Conservation (phyloP, 2,797 vertebrate genomes). For the Gephyroberyx darwinii region DNA sequence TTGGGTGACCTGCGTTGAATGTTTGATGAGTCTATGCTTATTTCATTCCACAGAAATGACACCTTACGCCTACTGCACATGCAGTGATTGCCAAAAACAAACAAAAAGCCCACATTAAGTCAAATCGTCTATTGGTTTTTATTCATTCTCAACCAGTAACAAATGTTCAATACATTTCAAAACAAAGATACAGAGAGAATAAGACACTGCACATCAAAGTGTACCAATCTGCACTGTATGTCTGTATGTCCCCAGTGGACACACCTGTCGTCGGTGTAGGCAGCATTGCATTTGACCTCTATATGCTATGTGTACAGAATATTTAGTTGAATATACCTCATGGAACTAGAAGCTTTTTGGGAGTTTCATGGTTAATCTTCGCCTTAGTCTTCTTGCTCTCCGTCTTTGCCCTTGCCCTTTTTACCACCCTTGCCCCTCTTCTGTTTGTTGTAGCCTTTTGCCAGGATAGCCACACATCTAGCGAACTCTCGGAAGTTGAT, state of each 20-base stretch:
- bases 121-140: conserved; percentile 9
- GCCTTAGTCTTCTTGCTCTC: not conserved
- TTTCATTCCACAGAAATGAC: conserved; percentile 29
- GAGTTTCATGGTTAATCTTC: not conserved
- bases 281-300: not conserved
- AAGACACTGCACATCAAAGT: conserved; percentile 2
- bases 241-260: not conserved
- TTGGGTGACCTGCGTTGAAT: conserved; percentile 41
- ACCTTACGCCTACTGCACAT: conserved; percentile 25
- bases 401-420: conserved; percentile 46
- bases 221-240: not conserved
- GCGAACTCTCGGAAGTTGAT: conserved; percentile 80
- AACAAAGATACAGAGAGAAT: not conserved
- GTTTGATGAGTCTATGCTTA: conserved; percentile 43
- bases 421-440: conserved; percentile 63
- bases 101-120: not conserved
- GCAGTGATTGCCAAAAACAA: conserved; percentile 15
- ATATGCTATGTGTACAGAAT: not conserved
- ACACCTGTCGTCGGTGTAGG: not conserved
- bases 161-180: not conserved
- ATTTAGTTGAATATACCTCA: not conserved
- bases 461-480: conserved; percentile 66
- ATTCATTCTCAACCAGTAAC: conserved; percentile 30
- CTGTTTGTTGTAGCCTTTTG: conserved; percentile 65
- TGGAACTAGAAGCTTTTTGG: not conserved